phyloP scores from a whole-genome alignment of 2,113 vertebrate genomes.

The Osmerus mordax region DNA sequence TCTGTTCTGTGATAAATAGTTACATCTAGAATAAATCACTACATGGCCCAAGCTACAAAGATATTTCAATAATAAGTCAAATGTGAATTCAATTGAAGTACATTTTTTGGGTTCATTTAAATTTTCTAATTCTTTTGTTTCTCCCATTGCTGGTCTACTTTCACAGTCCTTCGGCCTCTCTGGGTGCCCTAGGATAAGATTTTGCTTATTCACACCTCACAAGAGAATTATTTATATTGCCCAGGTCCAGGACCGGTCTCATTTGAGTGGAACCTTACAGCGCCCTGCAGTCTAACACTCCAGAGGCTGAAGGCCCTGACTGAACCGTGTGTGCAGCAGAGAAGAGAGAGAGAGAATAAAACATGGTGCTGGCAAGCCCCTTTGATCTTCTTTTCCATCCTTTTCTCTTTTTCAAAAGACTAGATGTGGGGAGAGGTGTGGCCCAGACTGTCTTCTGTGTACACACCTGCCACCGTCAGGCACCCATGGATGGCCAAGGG shows the following conservation, averaged over 20 bases:
- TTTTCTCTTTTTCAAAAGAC: slow-evolving; percentile 59
- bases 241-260: slow-evolving; percentile 59
- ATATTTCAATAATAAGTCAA: slow-evolving; percentile 11
- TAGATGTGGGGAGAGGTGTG: slow-evolving; percentile 29
- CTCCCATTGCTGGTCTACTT: slow-evolving; percentile 57
- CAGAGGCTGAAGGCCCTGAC: slow-evolving; percentile 47
- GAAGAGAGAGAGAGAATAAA: slow-evolving; percentile 62
- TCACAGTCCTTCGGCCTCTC: slow-evolving; percentile 1
- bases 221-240: slow-evolving; percentile 48
- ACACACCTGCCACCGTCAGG: slow-evolving; percentile 33
- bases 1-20: background rate
- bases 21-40: background rate
- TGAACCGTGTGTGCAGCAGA: slow-evolving; percentile 29
- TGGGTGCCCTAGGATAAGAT: slow-evolving; percentile 2
- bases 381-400: slow-evolving; percentile 58
- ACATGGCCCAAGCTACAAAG: background rate
- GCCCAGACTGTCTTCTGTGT: slow-evolving; percentile 19
- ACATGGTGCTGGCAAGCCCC: slow-evolving; percentile 53
- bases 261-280: slow-evolving; percentile 61
- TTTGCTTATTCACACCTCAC: slow-evolving; percentile 19
- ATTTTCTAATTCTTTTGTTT: background rate
- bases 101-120: slow-evolving; percentile 14
- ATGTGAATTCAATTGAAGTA: slow-evolving; percentile 10
- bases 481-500: slow-evolving; percentile 1
- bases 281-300: slow-evolving; percentile 57